phyloP scores from a whole-genome alignment of 2,113 vertebrate genomes.

The Rissa tridactyla region DNA sequence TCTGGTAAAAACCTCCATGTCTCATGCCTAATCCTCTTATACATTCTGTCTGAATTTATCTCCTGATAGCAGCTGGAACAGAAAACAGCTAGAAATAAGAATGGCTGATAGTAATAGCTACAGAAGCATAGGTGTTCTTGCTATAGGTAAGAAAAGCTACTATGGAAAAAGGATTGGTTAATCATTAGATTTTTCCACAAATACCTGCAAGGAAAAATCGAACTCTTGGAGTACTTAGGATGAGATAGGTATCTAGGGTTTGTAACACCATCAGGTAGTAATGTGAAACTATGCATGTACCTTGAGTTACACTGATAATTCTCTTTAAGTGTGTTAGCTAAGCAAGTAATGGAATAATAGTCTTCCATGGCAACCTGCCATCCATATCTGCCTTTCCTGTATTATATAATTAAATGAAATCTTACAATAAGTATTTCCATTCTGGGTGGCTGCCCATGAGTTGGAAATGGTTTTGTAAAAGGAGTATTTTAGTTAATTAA shows the following conservation, averaged over 20 bases:
- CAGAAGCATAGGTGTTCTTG: neutral
- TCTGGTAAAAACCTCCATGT: neutral
- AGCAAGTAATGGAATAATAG: neutral
- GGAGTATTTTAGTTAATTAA: constrained; percentile 25
- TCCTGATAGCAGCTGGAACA: neutral
- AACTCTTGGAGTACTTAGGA: neutral
- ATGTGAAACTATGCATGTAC: neutral
- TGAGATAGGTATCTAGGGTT: neutral
- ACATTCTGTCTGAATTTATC: neutral
- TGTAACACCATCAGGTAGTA: neutral
- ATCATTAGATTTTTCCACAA: neutral
- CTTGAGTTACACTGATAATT: neutral
- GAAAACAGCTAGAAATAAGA: neutral
- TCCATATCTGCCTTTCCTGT: neutral
- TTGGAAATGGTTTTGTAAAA: neutral
- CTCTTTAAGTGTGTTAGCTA: neutral
- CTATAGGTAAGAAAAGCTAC: neutral
- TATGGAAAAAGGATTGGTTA: neutral
- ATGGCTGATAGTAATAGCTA: neutral
- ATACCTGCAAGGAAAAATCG: constrained; percentile 15
- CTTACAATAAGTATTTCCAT: constrained; percentile 20
- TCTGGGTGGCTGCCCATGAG: neutral
- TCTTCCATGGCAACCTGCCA: neutral
- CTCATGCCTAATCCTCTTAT: neutral
- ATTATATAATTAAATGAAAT: constrained; percentile 5